Evolutionary conservation across 2,113 vertebrate genomes (phyloP).

Genomic region (Edolisoma coerulescens): DNA sequence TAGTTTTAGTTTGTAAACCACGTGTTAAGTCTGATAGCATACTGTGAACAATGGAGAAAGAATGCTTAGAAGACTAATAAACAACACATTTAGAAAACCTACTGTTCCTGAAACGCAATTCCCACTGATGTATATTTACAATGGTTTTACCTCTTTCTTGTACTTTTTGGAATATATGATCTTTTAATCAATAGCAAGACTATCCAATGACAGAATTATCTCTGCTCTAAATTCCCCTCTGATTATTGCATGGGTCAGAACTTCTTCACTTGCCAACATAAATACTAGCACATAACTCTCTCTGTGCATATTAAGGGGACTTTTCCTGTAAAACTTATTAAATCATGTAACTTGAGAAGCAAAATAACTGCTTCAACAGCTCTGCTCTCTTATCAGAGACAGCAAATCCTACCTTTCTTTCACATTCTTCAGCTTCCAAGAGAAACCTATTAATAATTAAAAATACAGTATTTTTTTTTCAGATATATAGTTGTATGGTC

Average conservation of each 20-base stretch:
- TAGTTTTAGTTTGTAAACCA: neutral
- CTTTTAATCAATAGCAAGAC: neutral
- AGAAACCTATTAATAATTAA: neutral
- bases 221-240: neutral
- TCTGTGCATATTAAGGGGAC: neutral
- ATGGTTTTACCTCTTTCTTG: neutral
- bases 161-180: neutral
- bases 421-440: neutral
- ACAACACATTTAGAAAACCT: neutral
- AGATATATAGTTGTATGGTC: neutral
- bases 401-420: neutral
- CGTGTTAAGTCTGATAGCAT: neutral
- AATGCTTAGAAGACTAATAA: neutral
- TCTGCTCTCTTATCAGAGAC: neutral
- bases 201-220: neutral
- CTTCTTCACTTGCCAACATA: neutral
- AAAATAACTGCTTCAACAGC: neutral
- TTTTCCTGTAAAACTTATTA: neutral
- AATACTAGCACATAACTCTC: neutral
- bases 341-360: neutral
- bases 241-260: conserved; percentile 1
- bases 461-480: neutral
- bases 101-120: neutral
- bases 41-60: neutral
- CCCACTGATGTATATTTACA: neutral